Conservation (phyloP, 2,797 vertebrate genomes). For the Salarias fasciatus region DNA sequence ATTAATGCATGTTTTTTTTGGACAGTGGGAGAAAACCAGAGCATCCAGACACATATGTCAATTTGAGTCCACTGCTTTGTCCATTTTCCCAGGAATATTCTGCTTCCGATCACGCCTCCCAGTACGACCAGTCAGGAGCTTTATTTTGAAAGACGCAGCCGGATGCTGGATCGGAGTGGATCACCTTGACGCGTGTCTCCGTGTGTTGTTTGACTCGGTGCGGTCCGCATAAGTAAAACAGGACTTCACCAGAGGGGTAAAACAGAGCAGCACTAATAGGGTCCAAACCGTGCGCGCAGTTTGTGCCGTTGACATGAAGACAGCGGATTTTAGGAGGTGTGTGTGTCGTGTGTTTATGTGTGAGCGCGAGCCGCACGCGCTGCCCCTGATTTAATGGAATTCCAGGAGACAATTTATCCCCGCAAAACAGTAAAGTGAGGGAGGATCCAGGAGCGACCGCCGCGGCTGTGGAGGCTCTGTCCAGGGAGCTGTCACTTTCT, state of each 20-base stretch:
- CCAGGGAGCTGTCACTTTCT: slow-evolving; percentile 64
- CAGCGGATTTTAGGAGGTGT: slow-evolving; percentile 12
- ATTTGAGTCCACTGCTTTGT: too few relatives aligned
- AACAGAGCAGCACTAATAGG: slow-evolving; percentile 4
- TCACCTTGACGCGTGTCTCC: slow-evolving; percentile 6
- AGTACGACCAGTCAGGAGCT: neutral
- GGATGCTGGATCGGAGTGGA: slow-evolving; percentile 12
- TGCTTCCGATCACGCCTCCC: neutral
- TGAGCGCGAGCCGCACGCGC: slow-evolving; percentile 11
- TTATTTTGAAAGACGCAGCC: slow-evolving; percentile 51
- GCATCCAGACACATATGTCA: too few relatives aligned
- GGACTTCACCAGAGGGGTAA: slow-evolving; percentile 11
- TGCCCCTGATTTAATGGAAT: slow-evolving; percentile 6
- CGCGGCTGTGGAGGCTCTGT: slow-evolving; percentile 24
- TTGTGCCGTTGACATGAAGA: slow-evolving; percentile 17
- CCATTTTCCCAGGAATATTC: too few relatives aligned
- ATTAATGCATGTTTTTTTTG: too few relatives aligned
- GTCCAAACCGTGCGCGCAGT: neutral
- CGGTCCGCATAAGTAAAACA: slow-evolving; percentile 20
- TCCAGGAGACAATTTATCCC: slow-evolving; percentile 22
- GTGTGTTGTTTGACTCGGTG: slow-evolving; percentile 35
- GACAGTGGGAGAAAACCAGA: too few relatives aligned
- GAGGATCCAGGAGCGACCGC: slow-evolving; percentile 25
- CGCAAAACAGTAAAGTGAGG: slow-evolving; percentile 24
- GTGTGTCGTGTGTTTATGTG: too few relatives aligned